Percentiles rank a stretch among this genome's conserved stretches.
These are phyloP conservation scores for Hemichromis elongatus DNA, from an alignment of 2,113 vertebrate genomes.

Conservation along the genomic window DNA sequence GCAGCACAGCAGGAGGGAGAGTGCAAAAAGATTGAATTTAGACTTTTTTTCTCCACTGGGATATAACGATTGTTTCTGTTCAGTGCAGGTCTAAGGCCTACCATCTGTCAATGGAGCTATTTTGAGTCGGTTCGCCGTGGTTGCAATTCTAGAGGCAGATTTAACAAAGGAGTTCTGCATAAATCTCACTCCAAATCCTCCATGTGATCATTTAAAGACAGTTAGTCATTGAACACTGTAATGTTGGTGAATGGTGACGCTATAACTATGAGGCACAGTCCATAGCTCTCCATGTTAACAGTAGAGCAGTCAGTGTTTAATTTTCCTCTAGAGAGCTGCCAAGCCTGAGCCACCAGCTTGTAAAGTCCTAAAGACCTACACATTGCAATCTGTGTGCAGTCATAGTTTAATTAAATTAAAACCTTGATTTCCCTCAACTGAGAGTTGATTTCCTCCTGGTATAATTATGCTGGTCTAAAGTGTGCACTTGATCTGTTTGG, in stretches of 20 bases:
- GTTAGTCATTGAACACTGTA: background rate
- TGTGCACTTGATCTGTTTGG: conserved; percentile 41
- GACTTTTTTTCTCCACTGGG: conserved; percentile 4
- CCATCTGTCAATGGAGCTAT: conserved; percentile 56
- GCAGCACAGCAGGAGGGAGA: conserved; percentile 5
- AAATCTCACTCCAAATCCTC: background rate
- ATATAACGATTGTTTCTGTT: conserved; percentile 25
- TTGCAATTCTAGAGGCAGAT: conserved; percentile 14
- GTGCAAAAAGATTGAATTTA: conserved; percentile 27
- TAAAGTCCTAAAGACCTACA: conserved; percentile 56
- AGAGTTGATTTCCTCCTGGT: conserved; percentile 56
- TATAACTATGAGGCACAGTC: background rate
- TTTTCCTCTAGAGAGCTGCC: conserved; percentile 51
- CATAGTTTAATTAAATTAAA: conserved; percentile 71
- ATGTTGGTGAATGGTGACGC: background rate
- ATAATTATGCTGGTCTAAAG: conserved; percentile 47
- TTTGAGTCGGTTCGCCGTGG: conserved; percentile 13
- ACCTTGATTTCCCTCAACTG: conserved; percentile 61
- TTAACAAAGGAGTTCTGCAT: background rate
- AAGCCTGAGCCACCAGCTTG: conserved; percentile 38
- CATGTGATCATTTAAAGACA: background rate
- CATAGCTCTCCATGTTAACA: conserved; percentile 49
- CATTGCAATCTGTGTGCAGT: conserved; percentile 4
- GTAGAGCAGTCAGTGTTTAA: conserved; percentile 33
- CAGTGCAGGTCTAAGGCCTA: conserved; percentile 18